Conservation (phyloP, 1,140 invertebrate genomes). For the Himalopsyche phryganea region DNA sequence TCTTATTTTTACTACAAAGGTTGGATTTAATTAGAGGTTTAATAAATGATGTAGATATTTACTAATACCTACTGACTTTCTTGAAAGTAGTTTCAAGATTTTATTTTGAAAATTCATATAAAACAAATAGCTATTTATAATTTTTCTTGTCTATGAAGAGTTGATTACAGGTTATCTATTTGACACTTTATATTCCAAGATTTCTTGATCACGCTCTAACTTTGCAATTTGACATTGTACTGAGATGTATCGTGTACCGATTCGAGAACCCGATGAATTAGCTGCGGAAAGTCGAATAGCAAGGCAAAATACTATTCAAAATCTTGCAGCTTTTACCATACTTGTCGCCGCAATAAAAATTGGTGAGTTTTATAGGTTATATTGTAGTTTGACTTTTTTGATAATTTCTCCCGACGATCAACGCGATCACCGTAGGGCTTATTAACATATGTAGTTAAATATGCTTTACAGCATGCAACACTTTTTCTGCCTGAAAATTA, state of each 20-base stretch:
- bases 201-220: not conserved
- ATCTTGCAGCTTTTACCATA: conserved; percentile 46
- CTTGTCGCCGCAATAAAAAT: conserved; percentile 46
- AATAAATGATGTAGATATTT: too few species aligned
- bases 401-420: not conserved
- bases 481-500: not conserved
- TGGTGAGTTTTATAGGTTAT: conserved; percentile 37
- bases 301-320: conserved; percentile 49
- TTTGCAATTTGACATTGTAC: not conserved
- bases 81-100: too few species aligned
- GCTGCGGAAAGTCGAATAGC: conserved; percentile 49
- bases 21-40: too few species aligned
- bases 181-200: not conserved
- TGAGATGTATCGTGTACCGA: conserved; percentile 47
- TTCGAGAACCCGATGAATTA: conserved; percentile 47
- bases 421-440: not conserved
- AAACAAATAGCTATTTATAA: too few species aligned
- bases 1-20: too few species aligned
- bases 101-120: too few species aligned
- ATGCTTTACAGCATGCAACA: not conserved
- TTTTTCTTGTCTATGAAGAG: not conserved
- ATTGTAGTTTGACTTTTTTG: not conserved
- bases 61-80: too few species aligned
- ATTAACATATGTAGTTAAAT: not conserved
- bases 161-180: too few species aligned